These are phyloP conservation scores for Dendrocopos noguchii DNA, from an alignment of 2,113 vertebrate species.

Conservation along the genomic window DNA sequence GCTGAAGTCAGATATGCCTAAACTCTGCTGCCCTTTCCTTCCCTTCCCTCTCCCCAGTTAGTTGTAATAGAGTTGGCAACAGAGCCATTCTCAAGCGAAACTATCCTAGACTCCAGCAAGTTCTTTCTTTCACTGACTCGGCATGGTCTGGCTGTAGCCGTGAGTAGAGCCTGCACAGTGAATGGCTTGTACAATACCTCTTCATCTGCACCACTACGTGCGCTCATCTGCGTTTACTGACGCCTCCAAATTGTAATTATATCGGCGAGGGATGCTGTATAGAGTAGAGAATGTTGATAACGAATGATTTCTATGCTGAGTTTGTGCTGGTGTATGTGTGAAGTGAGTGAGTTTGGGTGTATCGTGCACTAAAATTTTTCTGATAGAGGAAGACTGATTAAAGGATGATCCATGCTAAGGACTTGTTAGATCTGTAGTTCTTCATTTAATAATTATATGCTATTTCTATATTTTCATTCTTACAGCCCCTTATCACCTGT, in stretches of 20 bases:
- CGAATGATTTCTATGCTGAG: constrained; percentile 78
- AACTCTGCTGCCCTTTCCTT: constrained; percentile 61
- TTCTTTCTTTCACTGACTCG: constrained; percentile 72
- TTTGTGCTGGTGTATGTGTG: constrained; percentile 85
- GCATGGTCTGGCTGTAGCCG: constrained; percentile 78
- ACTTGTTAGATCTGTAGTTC: constrained; percentile 91
- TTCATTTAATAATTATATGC: constrained; percentile 87
- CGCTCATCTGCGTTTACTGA: constrained; percentile 68
- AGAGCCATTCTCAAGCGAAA: constrained; percentile 71
- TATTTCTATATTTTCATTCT: constrained; percentile 85
- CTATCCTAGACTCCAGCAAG: constrained; percentile 71
- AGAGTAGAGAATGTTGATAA: constrained; percentile 83
- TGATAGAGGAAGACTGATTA: constrained; percentile 84
- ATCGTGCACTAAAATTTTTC: constrained; percentile 85
- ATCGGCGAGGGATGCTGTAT: constrained; percentile 82
- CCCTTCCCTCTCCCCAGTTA: not conserved
- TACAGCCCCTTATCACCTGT: constrained; percentile 78
- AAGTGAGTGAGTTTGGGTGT: constrained; percentile 93
- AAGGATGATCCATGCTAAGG: constrained; percentile 83
- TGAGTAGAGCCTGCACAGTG: constrained; percentile 75
- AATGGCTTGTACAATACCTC: constrained; percentile 84
- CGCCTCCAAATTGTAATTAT: constrained; percentile 75
- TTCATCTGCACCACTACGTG: constrained; percentile 75
- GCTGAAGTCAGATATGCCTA: constrained; percentile 75
- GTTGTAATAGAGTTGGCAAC: constrained; percentile 67